Base-by-base conservation (phyloP, 1,140 invertebrate species). In the Hesperophylax magnus region DNA sequence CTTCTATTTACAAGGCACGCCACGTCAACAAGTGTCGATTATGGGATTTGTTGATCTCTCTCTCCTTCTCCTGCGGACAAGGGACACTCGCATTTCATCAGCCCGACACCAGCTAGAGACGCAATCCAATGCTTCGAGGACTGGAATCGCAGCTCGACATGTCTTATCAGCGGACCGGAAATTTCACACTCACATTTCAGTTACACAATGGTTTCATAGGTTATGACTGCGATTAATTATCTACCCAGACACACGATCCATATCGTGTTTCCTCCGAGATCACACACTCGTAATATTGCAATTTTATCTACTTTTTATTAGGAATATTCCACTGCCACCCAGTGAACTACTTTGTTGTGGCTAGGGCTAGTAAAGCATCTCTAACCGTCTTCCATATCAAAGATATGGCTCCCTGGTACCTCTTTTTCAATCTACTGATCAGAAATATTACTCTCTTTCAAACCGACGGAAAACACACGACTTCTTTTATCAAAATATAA, bases 11-110 rank as follows among this genome's bases (percentile, higher is more conserved):
- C 54, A 17, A 20, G 78, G 52, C 71, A 75, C 78, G 78, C 78
- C 78, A 80, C 78, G 78, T 80, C 78, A 80, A 80, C 78, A 80
- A 80, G 78, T 80, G 72, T 80, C 53, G 65, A 39, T 69, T 39
- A 11, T 34, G 31, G 31, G 31, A 34, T 34, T 69, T 69, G 65
- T 69, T 67, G 63, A 67, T 47, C 39, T 47, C 39, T 47, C 39
- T 47, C 14, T 14, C 11, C 39, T 47, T 47, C 65, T 69, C 65
- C 39, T 9, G 39, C 65, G 65, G 60, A 61, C 24, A 47, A 47
- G 39, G 39, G 39, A 14, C 39, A 47, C 39, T 47, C 39, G 1
- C 11, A 14, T 47, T 47, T 47, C 39, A 14, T 47, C 39, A 14
- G 39, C 39, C 39, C 39, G 11, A 14, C 11, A 47, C 39, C 9